These are phyloP conservation scores for Leptinotarsa rubiginosa DNA, from an alignment of 2,888 invertebrate genomes.

Conservation along the genomic window DNA sequence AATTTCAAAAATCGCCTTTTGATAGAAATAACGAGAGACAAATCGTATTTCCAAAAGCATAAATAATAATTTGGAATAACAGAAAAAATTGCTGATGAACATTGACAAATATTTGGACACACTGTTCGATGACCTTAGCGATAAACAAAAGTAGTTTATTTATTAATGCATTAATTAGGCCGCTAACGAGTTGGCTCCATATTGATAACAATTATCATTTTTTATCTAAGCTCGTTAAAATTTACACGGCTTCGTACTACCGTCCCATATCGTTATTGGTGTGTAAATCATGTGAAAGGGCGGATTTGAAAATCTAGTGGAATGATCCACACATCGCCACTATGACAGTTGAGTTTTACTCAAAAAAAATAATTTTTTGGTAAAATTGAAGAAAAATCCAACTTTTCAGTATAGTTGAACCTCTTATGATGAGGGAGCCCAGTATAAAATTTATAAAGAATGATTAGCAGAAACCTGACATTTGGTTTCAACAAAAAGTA, in stretches of 20 bases:
- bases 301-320: neutral
- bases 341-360: neutral
- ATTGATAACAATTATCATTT: slow-evolving; percentile 43
- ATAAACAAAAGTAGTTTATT: slow-evolving; percentile 41
- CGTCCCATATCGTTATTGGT: slow-evolving; percentile 8
- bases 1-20: neutral
- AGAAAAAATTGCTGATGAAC: neutral
- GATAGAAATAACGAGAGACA: no score
- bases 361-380: neutral
- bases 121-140: slow-evolving; percentile 43
- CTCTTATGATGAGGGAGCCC: no score
- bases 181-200: slow-evolving; percentile 38
- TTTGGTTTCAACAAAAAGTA: no score
- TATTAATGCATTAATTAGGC: slow-evolving; percentile 45
- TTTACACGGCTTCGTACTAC: slow-evolving; percentile 35
- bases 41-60: neutral
- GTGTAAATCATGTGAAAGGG: neutral
- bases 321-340: neutral
- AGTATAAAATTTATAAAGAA: no score
- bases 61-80: neutral
- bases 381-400: no score
- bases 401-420: no score
- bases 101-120: slow-evolving; percentile 36
- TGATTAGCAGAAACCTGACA: no score
- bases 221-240: slow-evolving; percentile 48